Percentiles rank a stretch among this genome's conserved stretches.
Conservation (phyloP, 2,797 vertebrate genomes). For the Halcyon chelicuti region DNA sequence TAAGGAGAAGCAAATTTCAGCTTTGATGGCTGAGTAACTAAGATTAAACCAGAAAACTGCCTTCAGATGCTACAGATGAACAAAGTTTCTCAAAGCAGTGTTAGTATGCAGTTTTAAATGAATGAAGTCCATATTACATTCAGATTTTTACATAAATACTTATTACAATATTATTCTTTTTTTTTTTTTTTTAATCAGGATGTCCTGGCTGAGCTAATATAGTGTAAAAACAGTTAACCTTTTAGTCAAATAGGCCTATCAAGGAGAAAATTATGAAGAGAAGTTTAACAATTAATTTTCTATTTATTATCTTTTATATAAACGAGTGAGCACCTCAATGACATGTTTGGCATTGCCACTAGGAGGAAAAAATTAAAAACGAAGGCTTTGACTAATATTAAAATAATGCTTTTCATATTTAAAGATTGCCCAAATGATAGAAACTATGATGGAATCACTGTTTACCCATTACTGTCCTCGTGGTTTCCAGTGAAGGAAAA, state of each 20-base stretch:
- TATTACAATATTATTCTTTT: not conserved
- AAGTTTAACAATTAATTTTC: not conserved
- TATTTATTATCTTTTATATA: not conserved
- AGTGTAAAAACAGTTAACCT: not conserved
- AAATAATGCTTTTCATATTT: not conserved
- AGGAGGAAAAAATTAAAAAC: not conserved
- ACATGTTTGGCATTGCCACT: not conserved
- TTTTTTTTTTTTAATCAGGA: not conserved
- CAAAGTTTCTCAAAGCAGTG: not conserved
- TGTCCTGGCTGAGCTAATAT: not conserved
- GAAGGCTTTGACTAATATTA: not conserved
- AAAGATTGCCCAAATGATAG: not conserved
- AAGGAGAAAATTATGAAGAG: not conserved
- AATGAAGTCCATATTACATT: not conserved
- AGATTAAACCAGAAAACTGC: conserved; percentile 17
- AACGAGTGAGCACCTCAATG: not conserved
- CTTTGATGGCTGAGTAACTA: conserved; percentile 23
- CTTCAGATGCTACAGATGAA: not conserved
- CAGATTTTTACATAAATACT: not conserved
- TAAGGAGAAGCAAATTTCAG: not conserved
- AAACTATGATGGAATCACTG: not conserved
- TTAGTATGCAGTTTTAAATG: not conserved
- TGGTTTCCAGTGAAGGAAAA: conserved; percentile 14
- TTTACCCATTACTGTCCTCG: not conserved
- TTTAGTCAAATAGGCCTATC: not conserved